Percentiles rank a stretch among this genome's conserved stretches.
Conservation (phyloP, 2,888 invertebrate genomes). For the Elgonia sp. region DNA sequence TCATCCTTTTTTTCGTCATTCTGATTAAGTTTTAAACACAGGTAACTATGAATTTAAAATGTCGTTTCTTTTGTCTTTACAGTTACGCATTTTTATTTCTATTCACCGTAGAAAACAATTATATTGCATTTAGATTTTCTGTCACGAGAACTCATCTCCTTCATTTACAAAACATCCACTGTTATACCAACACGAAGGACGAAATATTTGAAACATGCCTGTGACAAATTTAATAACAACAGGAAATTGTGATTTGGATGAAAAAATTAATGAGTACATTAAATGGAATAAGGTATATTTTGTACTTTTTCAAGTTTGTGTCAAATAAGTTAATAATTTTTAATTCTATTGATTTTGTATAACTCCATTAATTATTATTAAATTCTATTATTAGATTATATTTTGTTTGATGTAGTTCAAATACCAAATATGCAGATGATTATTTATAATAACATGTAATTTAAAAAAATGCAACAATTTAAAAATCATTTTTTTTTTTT, state of each 20-base stretch:
- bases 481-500: no score
- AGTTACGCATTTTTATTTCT: background rate
- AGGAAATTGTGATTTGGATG: conserved; percentile 89
- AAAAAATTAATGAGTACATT: conserved; percentile 92
- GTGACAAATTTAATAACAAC: conserved; percentile 84
- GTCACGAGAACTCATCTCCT: conserved; percentile 9
- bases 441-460: no score
- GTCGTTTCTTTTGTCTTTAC: background rate
- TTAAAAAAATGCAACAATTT: no score
- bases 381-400: no score
- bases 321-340: no score
- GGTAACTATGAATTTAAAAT: conserved; percentile 18
- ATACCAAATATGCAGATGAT: no score
- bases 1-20: no score
- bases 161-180: conserved; percentile 31
- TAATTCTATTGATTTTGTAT: no score
- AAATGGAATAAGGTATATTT: conserved; percentile 90
- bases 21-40: background rate
- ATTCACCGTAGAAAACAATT: conserved; percentile 20
- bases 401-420: no score
- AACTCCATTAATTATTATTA: no score
- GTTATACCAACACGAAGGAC: conserved; percentile 27
- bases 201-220: conserved; percentile 44
- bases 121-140: conserved; percentile 14
- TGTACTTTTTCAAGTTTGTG: background rate